Evolutionary conservation across 2,797 vertebrate genomes (phyloP).

Genomic region (Hybognathus amarus): DNA sequence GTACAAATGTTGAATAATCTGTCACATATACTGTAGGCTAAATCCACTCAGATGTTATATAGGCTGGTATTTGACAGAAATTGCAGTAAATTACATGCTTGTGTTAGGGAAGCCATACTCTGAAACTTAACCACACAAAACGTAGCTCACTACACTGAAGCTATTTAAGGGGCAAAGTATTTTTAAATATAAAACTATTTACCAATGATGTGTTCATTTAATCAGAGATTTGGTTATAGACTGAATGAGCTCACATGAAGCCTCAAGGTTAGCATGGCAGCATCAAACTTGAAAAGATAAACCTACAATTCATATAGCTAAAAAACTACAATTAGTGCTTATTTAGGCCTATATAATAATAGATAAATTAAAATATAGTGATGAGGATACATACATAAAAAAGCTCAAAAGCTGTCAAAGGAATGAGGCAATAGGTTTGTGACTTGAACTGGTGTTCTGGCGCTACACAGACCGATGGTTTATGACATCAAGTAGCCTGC

Average conservation of each 20-base stretch:
- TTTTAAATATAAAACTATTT: not conserved
- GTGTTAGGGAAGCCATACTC: not conserved
- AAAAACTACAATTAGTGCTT: not conserved
- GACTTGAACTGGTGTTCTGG: no score
- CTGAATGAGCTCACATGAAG: not conserved
- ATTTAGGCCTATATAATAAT: not conserved
- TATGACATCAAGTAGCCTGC: no score
- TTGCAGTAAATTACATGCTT: no score
- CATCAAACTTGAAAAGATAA: not conserved
- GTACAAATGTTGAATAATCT: not conserved
- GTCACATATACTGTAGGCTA: not conserved
- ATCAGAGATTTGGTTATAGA: not conserved
- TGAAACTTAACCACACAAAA: not conserved
- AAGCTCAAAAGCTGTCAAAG: no score
- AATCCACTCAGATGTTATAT: not conserved
- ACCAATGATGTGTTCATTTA: not conserved
- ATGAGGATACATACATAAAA: not conserved
- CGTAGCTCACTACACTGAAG: no score
- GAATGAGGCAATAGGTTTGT: no score
- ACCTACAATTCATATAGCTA: not conserved
- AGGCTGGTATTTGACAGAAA: not conserved
- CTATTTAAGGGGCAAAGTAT: no score
- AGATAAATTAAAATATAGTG: not conserved
- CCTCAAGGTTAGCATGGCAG: no score
- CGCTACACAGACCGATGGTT: no score